Percentiles rank a stretch among this genome's conserved stretches.
phyloP scores from a whole-genome alignment of 2,888 invertebrate species.

The Anagyrus pseudococci region DNA sequence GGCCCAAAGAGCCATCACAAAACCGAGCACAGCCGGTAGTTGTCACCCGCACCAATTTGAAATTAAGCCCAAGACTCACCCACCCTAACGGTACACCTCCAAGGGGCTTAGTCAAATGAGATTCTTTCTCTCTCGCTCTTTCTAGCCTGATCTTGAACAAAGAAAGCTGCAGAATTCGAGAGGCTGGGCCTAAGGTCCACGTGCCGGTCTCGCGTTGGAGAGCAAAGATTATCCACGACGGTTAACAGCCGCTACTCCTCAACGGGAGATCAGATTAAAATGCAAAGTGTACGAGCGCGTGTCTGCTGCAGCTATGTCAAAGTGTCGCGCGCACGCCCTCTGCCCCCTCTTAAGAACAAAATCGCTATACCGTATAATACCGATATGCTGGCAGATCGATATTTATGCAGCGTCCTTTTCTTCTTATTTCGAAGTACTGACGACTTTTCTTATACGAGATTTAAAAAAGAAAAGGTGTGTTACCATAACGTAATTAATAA shows the following conservation, averaged over 20 bases:
- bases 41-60: not conserved
- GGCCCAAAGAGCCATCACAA: too few species aligned
- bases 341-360: too few species aligned
- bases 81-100: not conserved
- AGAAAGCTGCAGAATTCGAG: constrained; percentile 5
- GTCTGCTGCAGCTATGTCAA: constrained; percentile 16
- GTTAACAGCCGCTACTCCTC: constrained; percentile 1
- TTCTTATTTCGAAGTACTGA: too few species aligned
- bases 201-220: not conserved
- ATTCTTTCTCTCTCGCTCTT: not conserved
- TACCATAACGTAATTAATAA: too few species aligned
- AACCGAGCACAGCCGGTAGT: constrained; percentile 3
- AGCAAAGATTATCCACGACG: constrained; percentile 18
- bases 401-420: too few species aligned
- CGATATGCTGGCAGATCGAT: too few species aligned
- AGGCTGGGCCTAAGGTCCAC: constrained; percentile 10
- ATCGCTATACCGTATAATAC: too few species aligned
- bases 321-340: constrained; percentile 18
- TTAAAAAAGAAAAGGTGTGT: too few species aligned
- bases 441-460: too few species aligned
- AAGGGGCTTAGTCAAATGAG: constrained; percentile 29
- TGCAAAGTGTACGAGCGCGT: constrained; percentile 23
- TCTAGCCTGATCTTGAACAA: not conserved
- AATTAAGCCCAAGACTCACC: too few species aligned
- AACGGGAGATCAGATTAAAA: constrained; percentile 28